Evolutionary conservation across 2,113 vertebrate species (phyloP), one percentile per base, ranked within the genome.

Genomic region (Tauraco erythrolophus): DNA sequence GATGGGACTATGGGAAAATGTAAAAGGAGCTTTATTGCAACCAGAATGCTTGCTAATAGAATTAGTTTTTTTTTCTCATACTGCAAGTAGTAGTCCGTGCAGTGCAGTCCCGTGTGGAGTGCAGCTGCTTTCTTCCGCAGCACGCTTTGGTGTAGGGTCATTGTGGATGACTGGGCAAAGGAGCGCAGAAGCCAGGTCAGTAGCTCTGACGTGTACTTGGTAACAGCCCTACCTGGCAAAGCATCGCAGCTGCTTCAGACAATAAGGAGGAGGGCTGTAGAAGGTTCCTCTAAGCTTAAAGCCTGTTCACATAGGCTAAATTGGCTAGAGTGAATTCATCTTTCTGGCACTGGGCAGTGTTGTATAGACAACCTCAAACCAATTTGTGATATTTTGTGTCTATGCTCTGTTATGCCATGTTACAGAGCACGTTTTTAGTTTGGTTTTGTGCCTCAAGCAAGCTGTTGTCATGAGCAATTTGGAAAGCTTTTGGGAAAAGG

Each of bases 261-360:
- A 21, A 2, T 33, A 35, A 70, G 25, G 60, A 69, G 37, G 45
- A 43, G 18, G 43, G 16, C 72, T 80, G 53, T 21, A 27, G 23
- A 53, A 57, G 27, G 11, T 72, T 43, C 10, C 24, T 57, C 18
- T 65, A 0, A 69, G 30, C 35, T 61, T 57, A 57, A 12, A 57
- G 68, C 25, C 62, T 2, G 0, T 65, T 76, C 48, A 17, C 0
- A 0, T 23, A 56, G 33, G 33, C 48, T 79, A 10, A 72, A 39
- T 80, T 17, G 72, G 8, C 19, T 45, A 24, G 19, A 39, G 28
- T n/a, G 46, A 86, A 41, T 65, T 69, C 1, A 17, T 77, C 75
- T 74, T 80, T 31, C 16, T 69, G 50, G 41, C 37, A 8, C 23
- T 27, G 61, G 14, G 41, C 41, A 23, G 28, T 46, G n/a, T 50